These are phyloP conservation scores for Rhadinocentrus ornatus DNA, from an alignment of 2,797 vertebrate species.

Conservation along the genomic window DNA sequence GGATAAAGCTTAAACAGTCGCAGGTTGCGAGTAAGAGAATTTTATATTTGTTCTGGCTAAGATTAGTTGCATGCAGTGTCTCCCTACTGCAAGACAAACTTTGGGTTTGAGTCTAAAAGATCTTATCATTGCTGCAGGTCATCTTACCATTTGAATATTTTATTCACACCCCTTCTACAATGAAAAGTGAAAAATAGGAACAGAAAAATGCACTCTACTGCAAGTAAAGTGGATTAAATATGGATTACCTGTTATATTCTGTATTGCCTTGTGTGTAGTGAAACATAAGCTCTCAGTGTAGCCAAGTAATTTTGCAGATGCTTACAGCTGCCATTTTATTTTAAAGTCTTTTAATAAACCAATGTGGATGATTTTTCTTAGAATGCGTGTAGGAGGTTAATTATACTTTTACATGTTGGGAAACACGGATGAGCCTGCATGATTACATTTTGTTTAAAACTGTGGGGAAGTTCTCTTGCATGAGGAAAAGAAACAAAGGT, in stretches of 20 bases:
- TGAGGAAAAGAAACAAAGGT: neutral
- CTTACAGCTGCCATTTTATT: neutral
- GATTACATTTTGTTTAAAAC: neutral
- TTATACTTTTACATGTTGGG: neutral
- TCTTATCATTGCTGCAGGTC: neutral
- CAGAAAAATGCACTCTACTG: conserved; percentile 41
- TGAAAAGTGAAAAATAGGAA: conserved; percentile 17
- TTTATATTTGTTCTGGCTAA: neutral
- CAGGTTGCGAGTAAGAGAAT: neutral
- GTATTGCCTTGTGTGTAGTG: conserved; percentile 20
- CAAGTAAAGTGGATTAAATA: conserved; percentile 62
- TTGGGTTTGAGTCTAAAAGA: neutral
- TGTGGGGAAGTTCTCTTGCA: neutral
- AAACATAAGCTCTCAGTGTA: conserved; percentile 35
- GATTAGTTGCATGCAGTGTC: neutral
- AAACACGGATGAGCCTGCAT: neutral
- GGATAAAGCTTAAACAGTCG: neutral
- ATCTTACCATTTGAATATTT: conserved; percentile 30
- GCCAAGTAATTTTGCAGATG: conserved; percentile 6
- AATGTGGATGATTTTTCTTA: neutral
- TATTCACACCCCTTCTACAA: conserved; percentile 23
- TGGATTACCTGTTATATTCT: conserved; percentile 57
- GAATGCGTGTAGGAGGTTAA: neutral
- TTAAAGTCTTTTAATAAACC: conserved; percentile 12
- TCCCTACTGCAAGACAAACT: neutral